Evolutionary conservation across 2,797 vertebrate species (phyloP), one percentile per base, ranked within the genome.

Genomic region (Leucoraja ocellata): DNA sequence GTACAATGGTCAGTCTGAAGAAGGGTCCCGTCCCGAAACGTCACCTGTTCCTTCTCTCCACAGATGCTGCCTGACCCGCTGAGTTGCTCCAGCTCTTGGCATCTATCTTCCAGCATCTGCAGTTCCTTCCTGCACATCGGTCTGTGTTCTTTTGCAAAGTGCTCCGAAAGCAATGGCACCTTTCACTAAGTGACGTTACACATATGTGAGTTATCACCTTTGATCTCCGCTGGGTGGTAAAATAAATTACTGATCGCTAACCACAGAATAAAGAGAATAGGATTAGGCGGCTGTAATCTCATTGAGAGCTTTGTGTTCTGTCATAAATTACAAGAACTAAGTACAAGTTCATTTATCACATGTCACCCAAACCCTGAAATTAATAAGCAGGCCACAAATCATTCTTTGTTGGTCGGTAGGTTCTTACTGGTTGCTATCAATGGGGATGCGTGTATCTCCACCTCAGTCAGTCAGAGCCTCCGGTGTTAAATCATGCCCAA

Each of bases 341-440:
- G 63, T 63, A 68, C n/a, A 36, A 68, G 46, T 5, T 88, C 61
- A 88, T 88, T 88, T 88, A 88, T 88, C 32, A 36, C 84, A 68
- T 88, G 84, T 88, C 84, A 68, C 68, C 61, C 84, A 88, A 88
- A 88, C 84, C 84, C 84, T 88, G 84, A 88, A 88, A 88, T 68
- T 88, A 88, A 68, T 88, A 68, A 36, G 68, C 63, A 36, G 63
- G n/a, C 84, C 68, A 88, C 84, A 88, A 88, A 68, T 88, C 84
- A 88, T 88, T 23, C 84, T 68, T 36, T 36, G 84, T 88, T 88
- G 36, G 28, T 65, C 36, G 61, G 18, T 68, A 88, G 32, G 84
- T 88, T 32, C 84, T 68, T 88, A 68, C n/a, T 88, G 61, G 14
- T 36, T 63, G 65, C 61, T 65, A 68, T 88, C 65, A 88, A 88